Percentiles rank a stretch among this genome's conserved stretches.
phyloP scores from a whole-genome alignment of 2,797 vertebrate species.

The Peromyscus eremicus region DNA sequence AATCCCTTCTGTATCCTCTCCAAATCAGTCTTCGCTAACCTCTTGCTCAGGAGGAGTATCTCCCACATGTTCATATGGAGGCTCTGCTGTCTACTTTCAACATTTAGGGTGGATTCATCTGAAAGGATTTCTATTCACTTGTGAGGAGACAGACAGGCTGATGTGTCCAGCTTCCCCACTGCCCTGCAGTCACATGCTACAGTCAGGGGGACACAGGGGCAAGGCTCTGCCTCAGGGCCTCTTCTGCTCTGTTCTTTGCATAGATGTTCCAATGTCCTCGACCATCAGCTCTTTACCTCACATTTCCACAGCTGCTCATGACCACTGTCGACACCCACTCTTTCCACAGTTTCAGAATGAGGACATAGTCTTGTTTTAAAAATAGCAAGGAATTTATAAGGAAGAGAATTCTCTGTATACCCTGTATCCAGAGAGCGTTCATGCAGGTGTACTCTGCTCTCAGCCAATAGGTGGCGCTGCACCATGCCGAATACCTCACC shows the following conservation, averaged over 20 bases:
- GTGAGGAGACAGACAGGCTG: too few relatives aligned
- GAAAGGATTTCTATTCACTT: background rate
- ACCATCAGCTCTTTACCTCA: background rate
- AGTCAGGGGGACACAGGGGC: background rate
- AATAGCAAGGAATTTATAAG: background rate
- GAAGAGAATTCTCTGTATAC: background rate
- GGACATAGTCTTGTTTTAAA: background rate
- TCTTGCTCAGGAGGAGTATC: background rate
- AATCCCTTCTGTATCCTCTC: background rate
- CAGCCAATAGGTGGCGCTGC: conserved; percentile 57
- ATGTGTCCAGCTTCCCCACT: accelerated
- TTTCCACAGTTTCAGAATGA: conserved; percentile 1
- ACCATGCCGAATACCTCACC: background rate
- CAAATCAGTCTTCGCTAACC: background rate
- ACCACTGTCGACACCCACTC: background rate
- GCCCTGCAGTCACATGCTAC: background rate
- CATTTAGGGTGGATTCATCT: background rate
- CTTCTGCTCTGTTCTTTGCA: background rate
- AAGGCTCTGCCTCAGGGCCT: background rate
- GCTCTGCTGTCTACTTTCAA: background rate
- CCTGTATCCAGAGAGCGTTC: background rate
- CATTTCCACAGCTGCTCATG: background rate
- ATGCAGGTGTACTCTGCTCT: background rate
- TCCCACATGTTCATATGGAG: background rate
- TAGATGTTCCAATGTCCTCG: background rate